Conservation (phyloP, 2,797 vertebrate genomes). For the Amblyraja radiata region DNA sequence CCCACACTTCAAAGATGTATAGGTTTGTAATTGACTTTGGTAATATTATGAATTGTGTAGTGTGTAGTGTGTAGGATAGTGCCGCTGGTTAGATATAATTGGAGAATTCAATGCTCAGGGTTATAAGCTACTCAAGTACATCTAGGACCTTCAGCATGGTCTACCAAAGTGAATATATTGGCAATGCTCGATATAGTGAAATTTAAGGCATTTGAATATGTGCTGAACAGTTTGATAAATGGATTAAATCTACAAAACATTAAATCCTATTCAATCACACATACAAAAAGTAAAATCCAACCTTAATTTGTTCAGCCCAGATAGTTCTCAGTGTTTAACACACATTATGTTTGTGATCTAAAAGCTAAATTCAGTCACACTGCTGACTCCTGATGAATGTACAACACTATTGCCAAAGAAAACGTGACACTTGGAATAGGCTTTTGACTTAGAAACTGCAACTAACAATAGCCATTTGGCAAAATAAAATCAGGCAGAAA, state of each 20-base stretch:
- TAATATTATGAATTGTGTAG: no score
- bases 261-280: neutral
- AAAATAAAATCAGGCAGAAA: neutral
- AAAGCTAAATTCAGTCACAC: neutral
- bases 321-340: neutral
- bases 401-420: neutral
- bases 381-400: neutral
- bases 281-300: neutral
- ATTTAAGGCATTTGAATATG: neutral
- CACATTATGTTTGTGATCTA: neutral
- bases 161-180: no score
- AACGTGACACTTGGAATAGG: neutral
- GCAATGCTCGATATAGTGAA: neutral
- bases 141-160: neutral
- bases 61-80: no score
- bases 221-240: neutral
- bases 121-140: no score
- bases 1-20: no score
- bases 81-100: no score
- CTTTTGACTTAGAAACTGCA: neutral
- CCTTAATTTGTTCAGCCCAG: neutral
- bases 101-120: no score
- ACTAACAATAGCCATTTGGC: no score
- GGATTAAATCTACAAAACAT: neutral
- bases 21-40: no score